Conservation (phyloP, 2,888 invertebrate genomes). For the Leptopterna dolabrata region DNA sequence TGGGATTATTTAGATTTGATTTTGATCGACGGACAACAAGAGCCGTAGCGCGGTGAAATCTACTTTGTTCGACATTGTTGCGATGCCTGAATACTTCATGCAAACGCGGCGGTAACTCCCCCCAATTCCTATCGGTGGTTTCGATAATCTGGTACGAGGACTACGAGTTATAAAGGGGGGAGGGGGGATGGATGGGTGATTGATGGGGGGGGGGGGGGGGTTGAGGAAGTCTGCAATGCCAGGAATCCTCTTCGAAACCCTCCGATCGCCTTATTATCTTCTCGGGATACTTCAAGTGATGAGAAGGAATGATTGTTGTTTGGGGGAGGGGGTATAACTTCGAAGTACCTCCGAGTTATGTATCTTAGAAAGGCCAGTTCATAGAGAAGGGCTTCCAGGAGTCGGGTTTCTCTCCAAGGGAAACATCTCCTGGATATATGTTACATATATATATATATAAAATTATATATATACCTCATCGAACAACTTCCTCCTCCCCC, state of each 20-base stretch:
- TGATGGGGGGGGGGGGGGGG: neutral
- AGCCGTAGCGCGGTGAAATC: neutral
- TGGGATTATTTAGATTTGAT: neutral
- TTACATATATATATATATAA: no score
- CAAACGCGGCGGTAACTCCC: neutral
- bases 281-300: neutral
- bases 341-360: neutral
- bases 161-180: no score
- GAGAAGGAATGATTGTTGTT: no score
- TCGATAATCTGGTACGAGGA: slow-evolving; percentile 12
- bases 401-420: neutral
- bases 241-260: slow-evolving; percentile 26
- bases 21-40: neutral
- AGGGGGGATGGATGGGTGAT: no score
- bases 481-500: neutral
- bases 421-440: neutral
- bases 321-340: neutral
- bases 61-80: slow-evolving; percentile 23
- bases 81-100: neutral
- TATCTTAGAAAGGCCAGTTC: neutral
- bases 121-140: slow-evolving; percentile 34
- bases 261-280: slow-evolving; percentile 11
- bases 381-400: neutral
- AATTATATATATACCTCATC: neutral
- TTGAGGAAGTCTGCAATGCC: neutral